Conservation (phyloP, 2,888 invertebrate genomes). For the Lobophora halterata region DNA sequence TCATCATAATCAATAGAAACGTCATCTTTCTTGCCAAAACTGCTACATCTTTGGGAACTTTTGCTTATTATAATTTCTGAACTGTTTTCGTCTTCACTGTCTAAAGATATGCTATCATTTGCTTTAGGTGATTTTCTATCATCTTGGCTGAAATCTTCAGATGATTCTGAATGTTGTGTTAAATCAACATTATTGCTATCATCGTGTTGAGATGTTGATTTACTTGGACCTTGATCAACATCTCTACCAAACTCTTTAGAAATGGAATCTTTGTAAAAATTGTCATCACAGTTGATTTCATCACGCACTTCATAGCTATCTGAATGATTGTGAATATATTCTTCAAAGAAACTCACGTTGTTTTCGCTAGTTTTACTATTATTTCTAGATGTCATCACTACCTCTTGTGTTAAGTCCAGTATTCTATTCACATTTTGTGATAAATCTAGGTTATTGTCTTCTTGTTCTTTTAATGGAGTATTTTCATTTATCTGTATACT, state of each 20-base stretch:
- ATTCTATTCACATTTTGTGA: conserved; percentile 6
- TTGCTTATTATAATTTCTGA: conserved; percentile 5
- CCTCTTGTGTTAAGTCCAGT: conserved; percentile 10
- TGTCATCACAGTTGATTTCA: not conserved
- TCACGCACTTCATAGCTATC: conserved; percentile 23
- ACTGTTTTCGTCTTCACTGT: conserved; percentile 7
- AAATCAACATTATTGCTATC: conserved; percentile 47
- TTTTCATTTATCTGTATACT: too few species aligned
- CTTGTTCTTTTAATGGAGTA: conserved; percentile 1
- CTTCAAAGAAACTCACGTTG: conserved; percentile 45
- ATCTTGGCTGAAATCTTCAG: conserved; percentile 26
- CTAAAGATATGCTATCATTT: not conserved
- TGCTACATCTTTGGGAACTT: conserved; percentile 30
- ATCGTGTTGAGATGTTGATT: conserved; percentile 4
- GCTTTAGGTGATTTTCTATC: conserved; percentile 1
- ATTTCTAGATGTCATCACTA: not conserved
- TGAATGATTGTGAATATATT: conserved; percentile 49
- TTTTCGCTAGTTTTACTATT: conserved; percentile 11
- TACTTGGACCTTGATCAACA: conserved; percentile 28
- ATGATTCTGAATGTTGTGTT: conserved; percentile 48
- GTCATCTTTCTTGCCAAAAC: conserved; percentile 50
- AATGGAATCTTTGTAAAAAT: not conserved
- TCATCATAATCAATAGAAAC: conserved; percentile 68
- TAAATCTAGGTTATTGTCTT: conserved; percentile 10
- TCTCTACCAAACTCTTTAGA: conserved; percentile 1